These are phyloP conservation scores for Heloderma charlesbogerti DNA, from an alignment of 2,113 vertebrate genomes.

Conservation along the genomic window DNA sequence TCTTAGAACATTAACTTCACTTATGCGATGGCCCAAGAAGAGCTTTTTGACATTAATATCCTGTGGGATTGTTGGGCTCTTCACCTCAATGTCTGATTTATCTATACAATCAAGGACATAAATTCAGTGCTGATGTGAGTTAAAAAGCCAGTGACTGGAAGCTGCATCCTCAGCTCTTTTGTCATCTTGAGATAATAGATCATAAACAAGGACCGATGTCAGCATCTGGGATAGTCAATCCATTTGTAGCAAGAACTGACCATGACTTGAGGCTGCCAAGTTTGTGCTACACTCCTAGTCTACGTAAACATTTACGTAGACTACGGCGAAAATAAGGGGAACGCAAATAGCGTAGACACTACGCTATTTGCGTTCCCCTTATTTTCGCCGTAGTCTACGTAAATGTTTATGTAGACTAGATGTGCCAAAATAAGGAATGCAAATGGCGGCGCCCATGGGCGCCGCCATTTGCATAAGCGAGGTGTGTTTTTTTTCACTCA, in stretches of 20 bases:
- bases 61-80: background rate
- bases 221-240: background rate
- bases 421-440: no score
- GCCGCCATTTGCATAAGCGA: no score
- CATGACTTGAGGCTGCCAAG: no score
- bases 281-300: background rate
- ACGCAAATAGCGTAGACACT: no score
- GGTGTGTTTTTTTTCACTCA: no score
- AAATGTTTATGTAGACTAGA: no score
- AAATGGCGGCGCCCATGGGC: no score
- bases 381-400: no score
- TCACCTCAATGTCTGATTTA: conserved; percentile 17
- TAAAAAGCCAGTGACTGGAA: conserved; percentile 24
- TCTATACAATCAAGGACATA: background rate
- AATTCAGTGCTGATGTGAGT: conserved; percentile 19
- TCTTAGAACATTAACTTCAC: background rate
- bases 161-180: conserved; percentile 18
- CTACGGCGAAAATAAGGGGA: no score
- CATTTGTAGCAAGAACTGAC: background rate
- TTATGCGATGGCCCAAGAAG: background rate
- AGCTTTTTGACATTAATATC: conserved; percentile 4
- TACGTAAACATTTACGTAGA: no score
- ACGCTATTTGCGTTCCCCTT: no score
- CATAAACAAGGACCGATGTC: conserved; percentile 18
- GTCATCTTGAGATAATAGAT: conserved; percentile 21